Base-by-base conservation (phyloP, 2,888 invertebrate species). In the Tetragonula carbonaria region DNA sequence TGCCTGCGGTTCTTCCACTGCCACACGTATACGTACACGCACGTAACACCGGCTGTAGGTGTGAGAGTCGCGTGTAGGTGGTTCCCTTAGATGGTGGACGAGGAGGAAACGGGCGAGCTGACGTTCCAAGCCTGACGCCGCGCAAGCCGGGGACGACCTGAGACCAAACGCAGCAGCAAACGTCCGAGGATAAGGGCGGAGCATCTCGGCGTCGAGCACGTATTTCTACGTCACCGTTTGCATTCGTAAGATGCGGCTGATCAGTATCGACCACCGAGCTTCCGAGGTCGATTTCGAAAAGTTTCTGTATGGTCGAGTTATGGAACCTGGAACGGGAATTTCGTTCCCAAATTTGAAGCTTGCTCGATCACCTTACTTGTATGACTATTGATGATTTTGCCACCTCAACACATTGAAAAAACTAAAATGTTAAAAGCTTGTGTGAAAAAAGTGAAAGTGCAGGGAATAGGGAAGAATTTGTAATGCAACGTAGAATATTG, bases 51-150 rank as follows among this genome's bases (percentile, higher is more conserved):
- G 72, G 59, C 8, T 59, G 76, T 76, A 80, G 73, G 90, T 90
- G 88, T 76, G 84, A 80, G 85, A 77, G 79, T 45, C 45, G 45
- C 80, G 88, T 86, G 89, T 90, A 87, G 90, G 89, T 89, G 89
- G 90, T 81, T 84, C 84, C 84, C 82, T 73, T 83, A 75, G 84
- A 77, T 62, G 79, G 70, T 57, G 76, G 71, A 65, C 74, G 78
- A 70, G 63, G 74, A 76, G 85, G 78, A 80, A 72, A 84, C 79
- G 78, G 88, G 85, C 75, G 83, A 82, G 85, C 80, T 88, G 85
- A 88, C 88, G 88, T 88, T 84, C 82, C 81, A 78, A 45, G 80
- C 63, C 82, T 88, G 85, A 88, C 57, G 57, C n/a, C 57, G 57
- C 83, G 88, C 45, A 45, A 45, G 45, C 88, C 82, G 76, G 81